Percentiles rank a stretch among this genome's conserved stretches.
These are phyloP conservation scores for Hippopotamus amphibius DNA, from an alignment of 2,113 vertebrate species.

Conservation along the genomic window DNA sequence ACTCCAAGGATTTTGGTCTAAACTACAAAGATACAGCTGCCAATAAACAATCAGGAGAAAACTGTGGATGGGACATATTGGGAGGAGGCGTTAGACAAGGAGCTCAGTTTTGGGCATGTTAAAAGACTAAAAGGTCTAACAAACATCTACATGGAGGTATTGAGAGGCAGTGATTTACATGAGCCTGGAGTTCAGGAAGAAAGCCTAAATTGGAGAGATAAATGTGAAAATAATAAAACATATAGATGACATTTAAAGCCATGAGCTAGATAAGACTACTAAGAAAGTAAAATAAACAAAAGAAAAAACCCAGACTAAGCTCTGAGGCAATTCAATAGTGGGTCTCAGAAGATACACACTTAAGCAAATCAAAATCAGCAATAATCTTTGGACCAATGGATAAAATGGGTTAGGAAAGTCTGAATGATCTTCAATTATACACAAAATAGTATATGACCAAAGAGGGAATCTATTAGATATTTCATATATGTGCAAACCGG, in stretches of 20 bases:
- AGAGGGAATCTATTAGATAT: neutral
- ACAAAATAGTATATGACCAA: neutral
- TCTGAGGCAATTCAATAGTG: neutral
- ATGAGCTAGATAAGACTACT: neutral
- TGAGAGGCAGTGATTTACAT: neutral
- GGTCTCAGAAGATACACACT: neutral
- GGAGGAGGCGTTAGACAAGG: neutral
- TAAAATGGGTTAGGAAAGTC: neutral
- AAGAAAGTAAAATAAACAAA: neutral
- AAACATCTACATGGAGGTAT: neutral
- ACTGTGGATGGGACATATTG: neutral
- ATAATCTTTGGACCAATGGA: neutral
- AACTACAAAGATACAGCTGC: neutral
- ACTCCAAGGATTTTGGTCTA: neutral
- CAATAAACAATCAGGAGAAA: neutral
- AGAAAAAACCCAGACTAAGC: neutral
- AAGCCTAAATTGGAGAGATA: conserved; percentile 2
- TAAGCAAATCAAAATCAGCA: conserved; percentile 27
- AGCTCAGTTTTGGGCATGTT: neutral
- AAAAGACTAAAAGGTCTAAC: conserved; percentile 1
- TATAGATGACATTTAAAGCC: neutral
- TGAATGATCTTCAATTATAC: neutral
- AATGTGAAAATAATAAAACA: conserved; percentile 4
- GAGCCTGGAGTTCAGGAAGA: neutral
- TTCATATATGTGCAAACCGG: neutral